Evolutionary conservation across 2,113 vertebrate species (phyloP), one percentile per base, ranked within the genome.

Genomic region (Bothrops jararaca): DNA sequence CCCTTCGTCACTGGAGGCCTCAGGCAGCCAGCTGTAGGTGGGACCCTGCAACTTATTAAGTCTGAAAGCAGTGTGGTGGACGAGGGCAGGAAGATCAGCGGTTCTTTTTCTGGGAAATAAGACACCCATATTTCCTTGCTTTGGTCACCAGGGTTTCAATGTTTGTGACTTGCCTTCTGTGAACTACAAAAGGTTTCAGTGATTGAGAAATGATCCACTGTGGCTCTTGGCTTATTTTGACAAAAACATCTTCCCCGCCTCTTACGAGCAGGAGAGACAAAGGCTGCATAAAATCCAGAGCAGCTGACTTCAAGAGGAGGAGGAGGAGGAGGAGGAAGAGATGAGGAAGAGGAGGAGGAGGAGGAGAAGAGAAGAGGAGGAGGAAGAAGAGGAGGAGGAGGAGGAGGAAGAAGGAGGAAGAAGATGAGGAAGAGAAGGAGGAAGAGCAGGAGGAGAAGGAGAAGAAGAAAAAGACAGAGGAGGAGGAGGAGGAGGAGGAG

Each of bases 321-420:
- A 57, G 20, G 5, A 56, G 5, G 54, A 57, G 6, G 56, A 2
- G 2, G 6, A 57, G 2, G 22, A 7, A 20, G 5, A 5, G 56
- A 3, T 2, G 56, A 57, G 0, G 4, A 18, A 5, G 4, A 54
- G 53, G 4, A 54, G 15, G 1, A 1, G 15, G 4, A 12, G 53
- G 56, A 2, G 22, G 56, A 23, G 53, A 2, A 2, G 45, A 45
- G 4, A 0, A 7, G 3, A 56, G 1, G 18, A 22, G 15, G 54
- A 20, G 53, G 53, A 4, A 13, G 52, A 53, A 1, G 52, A 53
- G 2, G 2, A 56, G 18, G 4, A 3, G 20, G 54, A 8, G 54
- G 45, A 48, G 45, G 5, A 48, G 3, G 53, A 18, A 56, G 15
- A 1, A 22, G 15, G 54, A 20, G 53, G 53, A 53, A 13, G 52